Base-by-base conservation (phyloP, 2,888 invertebrate species). In the Notodonta ziczac region DNA sequence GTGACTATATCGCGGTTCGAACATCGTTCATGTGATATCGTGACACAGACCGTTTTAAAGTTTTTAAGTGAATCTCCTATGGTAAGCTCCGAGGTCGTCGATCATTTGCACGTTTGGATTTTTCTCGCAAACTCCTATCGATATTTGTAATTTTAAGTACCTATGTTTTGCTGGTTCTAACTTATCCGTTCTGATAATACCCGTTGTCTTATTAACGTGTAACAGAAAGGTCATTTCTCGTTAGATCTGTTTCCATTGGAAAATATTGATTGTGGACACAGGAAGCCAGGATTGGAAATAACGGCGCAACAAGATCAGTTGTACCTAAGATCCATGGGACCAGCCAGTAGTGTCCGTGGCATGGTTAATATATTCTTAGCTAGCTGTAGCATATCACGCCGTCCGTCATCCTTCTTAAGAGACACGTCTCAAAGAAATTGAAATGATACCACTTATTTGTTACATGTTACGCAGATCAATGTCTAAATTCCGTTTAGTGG, bases 81-180 rank as follows among this genome's bases (percentile, higher is more conserved):
- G 76, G 76, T 84, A 85, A 81, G 84, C 84, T 84, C 83, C 78
- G 81, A 79, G 79, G 73, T 79, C 78, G 80, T 80, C 76, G 77
- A 86, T 89, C 78, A 85, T 90, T 92, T 89, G 91, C 91, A 91
- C 90, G 88, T 91, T 90, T 90, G 86, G 81, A 85, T 84, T 77
- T 85, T 81, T 86, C 82, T 84, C 76, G 86, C 87, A 85, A 85
- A 78, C 82, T 86, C 79, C 78, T 85, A 82, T 80, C 77, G 74
- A 79, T 83, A 84, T 77, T 83, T 75, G 80, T 83, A 81, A 73
- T 74, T 76, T 82, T 82, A 56, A 10, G 24, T 51, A 44, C 44
- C 44, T 10, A 78, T 84, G 74, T 75, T 84, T 86, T 84, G 83
- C 84, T 84, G 84, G 78, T 81, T 78, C 68, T 77, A 70, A 78